Evolutionary conservation across 1,140 invertebrate species (phyloP).

Genomic region (Oryctes rhinoceros): DNA sequence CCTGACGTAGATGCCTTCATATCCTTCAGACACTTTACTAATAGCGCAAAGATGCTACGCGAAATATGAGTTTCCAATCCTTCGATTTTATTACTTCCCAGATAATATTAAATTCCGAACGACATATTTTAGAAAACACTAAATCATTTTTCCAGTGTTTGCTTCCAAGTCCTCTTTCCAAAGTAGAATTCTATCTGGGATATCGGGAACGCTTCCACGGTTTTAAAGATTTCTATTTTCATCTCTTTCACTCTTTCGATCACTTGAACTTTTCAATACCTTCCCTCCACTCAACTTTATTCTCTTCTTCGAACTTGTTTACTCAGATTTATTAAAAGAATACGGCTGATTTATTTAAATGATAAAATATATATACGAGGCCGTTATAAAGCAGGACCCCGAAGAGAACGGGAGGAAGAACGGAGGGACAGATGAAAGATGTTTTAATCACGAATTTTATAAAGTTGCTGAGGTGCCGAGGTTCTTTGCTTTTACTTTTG

Average conservation of each 20-base stretch:
- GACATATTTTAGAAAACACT: constrained; percentile 37
- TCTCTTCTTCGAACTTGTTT: not conserved
- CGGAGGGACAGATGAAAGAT: not conserved
- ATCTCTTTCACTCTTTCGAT: constrained; percentile 24
- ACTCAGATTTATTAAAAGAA: constrained; percentile 31
- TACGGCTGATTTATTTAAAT: constrained; percentile 25
- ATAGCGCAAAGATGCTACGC: constrained; percentile 2
- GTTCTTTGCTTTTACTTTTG: not conserved
- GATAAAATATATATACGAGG: constrained; percentile 3
- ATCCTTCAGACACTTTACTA: not conserved
- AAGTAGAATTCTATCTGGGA: constrained; percentile 16
- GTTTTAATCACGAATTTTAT: not conserved
- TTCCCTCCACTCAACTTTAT: constrained; percentile 16
- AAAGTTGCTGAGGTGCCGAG: not conserved
- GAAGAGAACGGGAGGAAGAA: not conserved
- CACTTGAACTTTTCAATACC: constrained; percentile 25
- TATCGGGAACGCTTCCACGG: not conserved
- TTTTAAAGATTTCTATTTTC: constrained; percentile 20
- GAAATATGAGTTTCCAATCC: constrained; percentile 24
- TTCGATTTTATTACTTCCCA: constrained; percentile 28
- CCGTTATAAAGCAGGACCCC: not conserved
- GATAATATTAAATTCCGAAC: constrained; percentile 33
- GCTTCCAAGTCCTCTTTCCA: not conserved
- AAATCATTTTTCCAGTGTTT: constrained; percentile 29
- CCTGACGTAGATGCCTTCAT: not conserved